Percentiles rank a stretch among this genome's conserved stretches.
phyloP scores from a whole-genome alignment of 1,140 invertebrate species.

The Heliconius hermathena region DNA sequence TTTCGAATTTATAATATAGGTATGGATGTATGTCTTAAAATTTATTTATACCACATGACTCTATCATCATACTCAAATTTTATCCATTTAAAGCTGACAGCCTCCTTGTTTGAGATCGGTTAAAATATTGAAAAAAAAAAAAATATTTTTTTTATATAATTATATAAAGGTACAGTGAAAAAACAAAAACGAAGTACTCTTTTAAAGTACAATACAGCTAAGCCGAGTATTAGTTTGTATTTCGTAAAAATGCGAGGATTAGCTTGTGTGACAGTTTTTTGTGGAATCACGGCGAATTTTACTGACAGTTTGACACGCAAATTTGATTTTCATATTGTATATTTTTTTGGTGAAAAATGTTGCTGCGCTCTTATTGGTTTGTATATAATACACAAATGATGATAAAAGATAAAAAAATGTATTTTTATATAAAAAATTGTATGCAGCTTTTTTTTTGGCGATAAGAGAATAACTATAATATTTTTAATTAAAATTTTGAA shows the following conservation, averaged over 20 bases:
- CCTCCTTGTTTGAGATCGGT: no score
- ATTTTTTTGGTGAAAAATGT: neutral
- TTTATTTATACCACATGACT: no score
- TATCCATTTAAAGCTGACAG: no score
- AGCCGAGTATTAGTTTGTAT: neutral
- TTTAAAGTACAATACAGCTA: neutral
- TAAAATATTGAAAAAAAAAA: no score
- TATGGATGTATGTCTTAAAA: no score
- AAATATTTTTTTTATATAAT: no score
- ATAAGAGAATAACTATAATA: no score
- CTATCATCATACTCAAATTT: no score
- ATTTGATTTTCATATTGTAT: constrained; percentile 16
- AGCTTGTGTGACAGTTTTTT: constrained; percentile 2
- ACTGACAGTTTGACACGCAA: constrained; percentile 12
- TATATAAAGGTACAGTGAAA: neutral
- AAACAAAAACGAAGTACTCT: neutral
- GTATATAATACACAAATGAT: neutral
- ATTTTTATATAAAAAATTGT: no score
- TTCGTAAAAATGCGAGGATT: neutral
- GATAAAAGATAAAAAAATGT: neutral
- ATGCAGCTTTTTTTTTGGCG: no score
- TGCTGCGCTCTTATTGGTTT: neutral
- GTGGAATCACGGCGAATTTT: constrained; percentile 2
- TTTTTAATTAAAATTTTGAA: no score
- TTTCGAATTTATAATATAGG: no score